Evolutionary conservation across 2,113 vertebrate genomes (phyloP), one percentile per base, ranked within the genome.

Genomic region (Peromyscus maniculatus): DNA sequence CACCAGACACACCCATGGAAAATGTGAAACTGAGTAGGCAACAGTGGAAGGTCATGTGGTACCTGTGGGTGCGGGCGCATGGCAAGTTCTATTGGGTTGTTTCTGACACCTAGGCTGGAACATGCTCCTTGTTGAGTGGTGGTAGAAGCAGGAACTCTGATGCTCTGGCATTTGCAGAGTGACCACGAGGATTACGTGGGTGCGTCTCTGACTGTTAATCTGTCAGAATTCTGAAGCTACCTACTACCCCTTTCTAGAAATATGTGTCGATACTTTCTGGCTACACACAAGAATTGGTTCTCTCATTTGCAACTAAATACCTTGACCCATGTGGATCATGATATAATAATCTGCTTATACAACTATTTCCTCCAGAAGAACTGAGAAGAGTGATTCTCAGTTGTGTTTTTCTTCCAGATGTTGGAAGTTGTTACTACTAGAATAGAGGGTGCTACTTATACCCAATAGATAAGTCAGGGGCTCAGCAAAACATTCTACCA

Each of bases 231-330:
- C 59, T 15, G 46, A 89, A 36, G 13, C 21, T 72, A 77, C 74
- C 55, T 46, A 82, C 79, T 74, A 74, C 22, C 16, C 43, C 31
- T 94, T 83, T 46, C 43, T 94, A 62, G 39, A 52, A 87, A 75
- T 79, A 74, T 39, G n/a, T 91, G 62, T 86, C 77, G 55, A 36
- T 26, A 9, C 7, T 78, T 95, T 90, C 86, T 94, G 57, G 13
- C 91, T 84, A 91, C 49, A 84, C 55, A 89, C 21, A 16, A 78
- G 52, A 87, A 77, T 21, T 7, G 12, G 77, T 78, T 77, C 66
- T 83, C 9, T 93, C 46, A 79, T 84, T 93, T 93, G 52, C 84
- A 87, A 64, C 19, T 33, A 87, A 77, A 21, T 94, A 39, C 33
- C 12, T 26, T 91, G n/a, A 87, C 43, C 26, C 49, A 86, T 31